Evolutionary conservation across 2,888 invertebrate genomes (phyloP), one percentile per base, ranked within the genome.

Genomic region (Ophion costatus): DNA sequence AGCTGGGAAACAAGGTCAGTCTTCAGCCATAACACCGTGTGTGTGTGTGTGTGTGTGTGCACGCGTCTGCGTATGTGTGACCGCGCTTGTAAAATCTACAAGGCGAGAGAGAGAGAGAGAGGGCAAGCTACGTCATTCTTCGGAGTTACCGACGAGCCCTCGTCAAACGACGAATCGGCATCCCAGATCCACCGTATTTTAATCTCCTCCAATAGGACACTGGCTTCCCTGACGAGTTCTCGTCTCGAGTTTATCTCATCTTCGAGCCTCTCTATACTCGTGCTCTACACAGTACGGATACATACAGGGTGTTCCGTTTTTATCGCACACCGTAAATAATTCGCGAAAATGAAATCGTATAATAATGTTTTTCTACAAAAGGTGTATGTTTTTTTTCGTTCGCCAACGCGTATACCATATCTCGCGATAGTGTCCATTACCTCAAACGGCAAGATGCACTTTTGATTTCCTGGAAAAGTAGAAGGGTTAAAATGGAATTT

Each of bases 81-180:
- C 38, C 38, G 38, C 38, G 38, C 38, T 6, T 9, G 38, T 85
- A 24, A 66, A 82, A 84, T 86, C 86, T 83, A 82, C 85, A 86
- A 80, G 29, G 91, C 91, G 91, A 92, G 56, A 57, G 42, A 63
- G 73, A 75, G 45, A n/a, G 74, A n/a, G 76, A 33, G n/a, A 33
- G 83, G 67, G 64, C 75, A 71, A 77, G 29, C 88, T 88, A 89
- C 91, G 91, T 92, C 87, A 87, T 86, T 87, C 86, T 56, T 59
- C 59, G 84, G 56, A 59, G 42, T 74, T 24, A 66, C 45, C 59
- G 89, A 86, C 91, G 91, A 91, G 91, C 91, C 91, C 88, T 89
- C 91, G 76, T 20, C 71, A 67, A 82, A 82, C 87, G 83, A 87
- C 91, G 88, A 91, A 91, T 91, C 90, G 85, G 85, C 87, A 70